Conservation (phyloP, 2,797 vertebrate genomes). For the Phylloscopus collybita region DNA sequence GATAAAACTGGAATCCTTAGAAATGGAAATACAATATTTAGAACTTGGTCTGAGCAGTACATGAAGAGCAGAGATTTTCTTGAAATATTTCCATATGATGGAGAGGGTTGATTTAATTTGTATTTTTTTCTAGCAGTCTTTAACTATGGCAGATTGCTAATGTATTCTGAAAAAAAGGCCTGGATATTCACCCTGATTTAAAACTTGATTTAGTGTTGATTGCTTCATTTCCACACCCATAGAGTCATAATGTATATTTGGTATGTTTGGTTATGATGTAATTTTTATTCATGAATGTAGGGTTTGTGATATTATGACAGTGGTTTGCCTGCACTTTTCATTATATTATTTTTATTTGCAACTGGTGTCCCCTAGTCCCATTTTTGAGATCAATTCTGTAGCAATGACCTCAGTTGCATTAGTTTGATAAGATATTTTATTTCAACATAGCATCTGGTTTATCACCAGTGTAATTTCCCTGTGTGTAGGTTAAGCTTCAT, state of each 20-base stretch:
- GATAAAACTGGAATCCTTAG: neutral
- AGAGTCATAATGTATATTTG: neutral
- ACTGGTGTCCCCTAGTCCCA: neutral
- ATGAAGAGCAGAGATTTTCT: neutral
- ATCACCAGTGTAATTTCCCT: slow-evolving; percentile 26
- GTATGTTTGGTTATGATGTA: neutral
- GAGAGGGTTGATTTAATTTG: neutral
- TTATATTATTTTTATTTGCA: slow-evolving; percentile 24
- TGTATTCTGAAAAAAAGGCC: neutral
- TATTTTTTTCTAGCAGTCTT: neutral
- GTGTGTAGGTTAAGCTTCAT: slow-evolving; percentile 6
- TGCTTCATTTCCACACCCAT: slow-evolving; percentile 2
- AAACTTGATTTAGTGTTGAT: slow-evolving; percentile 44
- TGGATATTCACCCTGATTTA: slow-evolving; percentile 24
- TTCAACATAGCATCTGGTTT: slow-evolving; percentile 44
- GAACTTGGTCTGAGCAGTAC: neutral
- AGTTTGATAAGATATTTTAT: slow-evolving; percentile 1
- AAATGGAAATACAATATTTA: neutral
- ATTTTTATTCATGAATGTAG: slow-evolving; percentile 20
- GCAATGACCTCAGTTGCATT: neutral
- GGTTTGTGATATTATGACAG: neutral
- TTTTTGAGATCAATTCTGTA: neutral
- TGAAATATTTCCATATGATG: neutral
- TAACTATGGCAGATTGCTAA: slow-evolving; percentile 27
- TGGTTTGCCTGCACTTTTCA: neutral